A percentile compares a stretch with the other conserved stretches of the same genome.
Conservation (phyloP, 53 echinoderm and acorn worm species). For the Paracentrotus lividus region DNA sequence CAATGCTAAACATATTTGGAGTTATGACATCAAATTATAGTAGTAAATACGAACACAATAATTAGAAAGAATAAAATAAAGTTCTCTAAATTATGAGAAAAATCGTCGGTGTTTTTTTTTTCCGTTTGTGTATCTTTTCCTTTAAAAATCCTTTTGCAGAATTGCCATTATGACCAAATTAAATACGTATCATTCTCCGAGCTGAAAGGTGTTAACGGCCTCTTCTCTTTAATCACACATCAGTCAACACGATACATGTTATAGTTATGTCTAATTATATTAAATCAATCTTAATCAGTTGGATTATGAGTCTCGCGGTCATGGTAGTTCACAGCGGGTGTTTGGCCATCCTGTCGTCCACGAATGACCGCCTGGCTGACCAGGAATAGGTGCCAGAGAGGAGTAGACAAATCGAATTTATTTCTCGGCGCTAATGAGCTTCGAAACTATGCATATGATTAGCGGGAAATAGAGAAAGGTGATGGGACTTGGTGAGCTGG, state of each 20-base stretch:
- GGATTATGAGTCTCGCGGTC: neutral
- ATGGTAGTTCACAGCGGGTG: neutral
- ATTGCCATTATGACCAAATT: too few relatives aligned
- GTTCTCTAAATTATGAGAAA: too few relatives aligned
- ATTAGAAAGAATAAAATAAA: too few relatives aligned
- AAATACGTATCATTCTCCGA: too few relatives aligned
- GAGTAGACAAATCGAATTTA: conserved; percentile 23
- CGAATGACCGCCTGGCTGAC: conserved; percentile 5
- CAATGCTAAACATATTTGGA: too few relatives aligned
- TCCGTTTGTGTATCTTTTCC: too few relatives aligned
- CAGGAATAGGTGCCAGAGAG: neutral
- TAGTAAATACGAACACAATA: too few relatives aligned
- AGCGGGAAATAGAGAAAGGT: neutral
- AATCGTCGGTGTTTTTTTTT: too few relatives aligned
- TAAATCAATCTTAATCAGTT: conserved; percentile 6
- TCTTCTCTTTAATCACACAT: neutral
- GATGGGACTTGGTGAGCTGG: too few relatives aligned
- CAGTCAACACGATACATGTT: neutral
- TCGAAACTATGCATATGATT: neutral
- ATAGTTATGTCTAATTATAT: conserved; percentile 21
- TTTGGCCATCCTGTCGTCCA: neutral
- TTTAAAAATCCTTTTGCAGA: too few relatives aligned
- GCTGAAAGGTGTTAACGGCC: neutral
- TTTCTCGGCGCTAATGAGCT: neutral
- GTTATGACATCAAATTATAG: too few relatives aligned